phyloP scores from a whole-genome alignment of 2,113 vertebrate species.

The Platichthys stellatus region DNA sequence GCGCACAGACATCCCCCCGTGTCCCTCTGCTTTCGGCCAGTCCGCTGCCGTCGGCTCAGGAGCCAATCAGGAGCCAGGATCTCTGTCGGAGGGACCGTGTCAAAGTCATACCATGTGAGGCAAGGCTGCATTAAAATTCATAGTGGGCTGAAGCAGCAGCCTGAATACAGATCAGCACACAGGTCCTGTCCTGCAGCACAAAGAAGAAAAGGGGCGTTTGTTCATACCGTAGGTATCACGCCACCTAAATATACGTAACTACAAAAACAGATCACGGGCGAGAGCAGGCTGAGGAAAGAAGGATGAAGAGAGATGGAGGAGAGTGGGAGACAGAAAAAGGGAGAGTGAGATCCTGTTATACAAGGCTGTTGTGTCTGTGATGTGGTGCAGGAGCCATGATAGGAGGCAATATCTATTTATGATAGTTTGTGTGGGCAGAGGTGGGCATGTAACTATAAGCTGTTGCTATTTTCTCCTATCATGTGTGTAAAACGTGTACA shows the following conservation, averaged over 20 bases:
- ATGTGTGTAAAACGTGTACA: constrained; percentile 15
- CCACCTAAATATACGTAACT: constrained; percentile 15
- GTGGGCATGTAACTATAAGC: constrained; percentile 53
- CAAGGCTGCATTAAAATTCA: constrained; percentile 69
- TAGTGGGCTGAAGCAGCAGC: constrained; percentile 32
- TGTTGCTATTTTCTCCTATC: constrained; percentile 56
- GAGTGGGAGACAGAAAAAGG: constrained; percentile 58
- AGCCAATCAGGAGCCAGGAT: constrained; percentile 52
- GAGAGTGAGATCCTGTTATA: constrained; percentile 60
- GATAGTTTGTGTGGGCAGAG: constrained; percentile 64
- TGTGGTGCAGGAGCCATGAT: constrained; percentile 63
- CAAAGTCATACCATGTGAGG: constrained; percentile 66
- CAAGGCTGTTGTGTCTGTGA: constrained; percentile 71
- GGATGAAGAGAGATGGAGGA: constrained; percentile 35
- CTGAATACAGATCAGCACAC: constrained; percentile 64
- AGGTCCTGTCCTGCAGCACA: constrained; percentile 41
- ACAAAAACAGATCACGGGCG: constrained; percentile 21
- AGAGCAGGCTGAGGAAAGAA: constrained; percentile 2
- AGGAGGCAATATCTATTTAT: constrained; percentile 68
- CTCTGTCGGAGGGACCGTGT: constrained; percentile 55
- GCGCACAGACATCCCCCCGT: constrained; percentile 28
- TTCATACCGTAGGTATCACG: background rate
- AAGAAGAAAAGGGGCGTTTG: background rate
- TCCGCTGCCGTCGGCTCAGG: constrained; percentile 15
- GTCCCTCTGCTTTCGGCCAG: constrained; percentile 42